Evolutionary conservation across 2,797 vertebrate genomes (phyloP).

Genomic region (Apogon talboti): DNA sequence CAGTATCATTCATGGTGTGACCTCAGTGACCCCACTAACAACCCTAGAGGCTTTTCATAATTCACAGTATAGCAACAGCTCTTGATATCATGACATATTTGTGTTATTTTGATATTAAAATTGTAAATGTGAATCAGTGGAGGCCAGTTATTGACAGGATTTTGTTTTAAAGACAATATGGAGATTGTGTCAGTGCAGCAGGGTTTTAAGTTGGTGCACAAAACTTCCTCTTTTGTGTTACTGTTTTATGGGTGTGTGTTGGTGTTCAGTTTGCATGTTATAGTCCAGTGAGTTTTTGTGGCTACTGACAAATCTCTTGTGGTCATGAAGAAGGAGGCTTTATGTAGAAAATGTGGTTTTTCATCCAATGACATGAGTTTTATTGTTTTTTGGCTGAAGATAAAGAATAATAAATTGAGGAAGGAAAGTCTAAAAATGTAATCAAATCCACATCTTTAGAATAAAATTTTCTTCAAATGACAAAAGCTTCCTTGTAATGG

Average conservation of each 20-base stretch:
- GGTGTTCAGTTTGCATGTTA: conserved; percentile 9
- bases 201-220: conserved; percentile 17
- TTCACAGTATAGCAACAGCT: not conserved
- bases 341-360: conserved; percentile 15
- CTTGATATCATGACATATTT: not conserved
- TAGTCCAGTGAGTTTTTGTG: conserved; percentile 29
- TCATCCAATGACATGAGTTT: conserved; percentile 9
- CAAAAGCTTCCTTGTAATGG: not conserved
- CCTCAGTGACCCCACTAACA: too few species aligned
- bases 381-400: conserved; percentile 43
- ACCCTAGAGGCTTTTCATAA: not conserved
- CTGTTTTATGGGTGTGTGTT: conserved; percentile 27
- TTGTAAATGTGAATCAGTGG: not conserved
- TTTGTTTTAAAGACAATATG: conserved; percentile 14
- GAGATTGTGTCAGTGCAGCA: conserved; percentile 1
- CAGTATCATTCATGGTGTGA: too few species aligned
- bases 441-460: not conserved
- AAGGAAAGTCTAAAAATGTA: conserved; percentile 11
- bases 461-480: not conserved
- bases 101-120: not conserved
- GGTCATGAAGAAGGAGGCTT: conserved; percentile 35
- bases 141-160: not conserved
- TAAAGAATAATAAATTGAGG: conserved; percentile 23
- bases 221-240: conserved; percentile 28
- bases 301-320: conserved; percentile 5